Evolutionary conservation across 2,797 vertebrate genomes (phyloP).

Genomic region (Triplophysa yarkandensis): DNA sequence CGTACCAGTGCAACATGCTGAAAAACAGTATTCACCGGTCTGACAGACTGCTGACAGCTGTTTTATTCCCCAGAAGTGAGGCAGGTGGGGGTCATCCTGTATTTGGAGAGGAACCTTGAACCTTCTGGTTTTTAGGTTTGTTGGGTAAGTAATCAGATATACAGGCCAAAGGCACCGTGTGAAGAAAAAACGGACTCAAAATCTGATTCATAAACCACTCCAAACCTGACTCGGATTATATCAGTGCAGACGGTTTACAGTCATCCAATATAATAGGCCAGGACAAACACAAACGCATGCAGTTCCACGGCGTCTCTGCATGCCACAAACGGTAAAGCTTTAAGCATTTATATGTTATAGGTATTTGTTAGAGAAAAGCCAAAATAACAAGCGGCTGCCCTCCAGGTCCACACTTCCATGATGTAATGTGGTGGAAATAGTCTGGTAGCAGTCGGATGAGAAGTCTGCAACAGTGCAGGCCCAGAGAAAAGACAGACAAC

Average conservation of each 20-base stretch:
- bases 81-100: conserved; percentile 23
- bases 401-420: not conserved
- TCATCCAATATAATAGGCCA: not conserved
- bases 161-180: conserved; percentile 39
- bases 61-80: conserved; percentile 34
- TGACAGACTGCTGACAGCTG: conserved; percentile 48
- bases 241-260: conserved; percentile 12
- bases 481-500: not conserved
- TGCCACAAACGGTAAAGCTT: conserved; percentile 4
- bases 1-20: conserved; percentile 33
- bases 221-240: conserved; percentile 2
- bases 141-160: conserved; percentile 39
- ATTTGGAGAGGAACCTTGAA: conserved; percentile 35
- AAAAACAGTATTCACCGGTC: conserved; percentile 39
- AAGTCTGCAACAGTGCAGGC: not conserved
- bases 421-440: not conserved
- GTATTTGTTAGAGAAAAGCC: not conserved
- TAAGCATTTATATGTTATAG: not conserved
- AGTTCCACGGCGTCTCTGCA: not conserved
- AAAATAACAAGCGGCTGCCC: not conserved
- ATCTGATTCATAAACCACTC: conserved; percentile 42
- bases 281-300: not conserved
- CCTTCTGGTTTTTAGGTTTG: conserved; percentile 53
- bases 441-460: not conserved
- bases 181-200: conserved; percentile 40